These are phyloP conservation scores for Limnephilus marmoratus DNA, from an alignment of 2,888 invertebrate species.

Conservation along the genomic window DNA sequence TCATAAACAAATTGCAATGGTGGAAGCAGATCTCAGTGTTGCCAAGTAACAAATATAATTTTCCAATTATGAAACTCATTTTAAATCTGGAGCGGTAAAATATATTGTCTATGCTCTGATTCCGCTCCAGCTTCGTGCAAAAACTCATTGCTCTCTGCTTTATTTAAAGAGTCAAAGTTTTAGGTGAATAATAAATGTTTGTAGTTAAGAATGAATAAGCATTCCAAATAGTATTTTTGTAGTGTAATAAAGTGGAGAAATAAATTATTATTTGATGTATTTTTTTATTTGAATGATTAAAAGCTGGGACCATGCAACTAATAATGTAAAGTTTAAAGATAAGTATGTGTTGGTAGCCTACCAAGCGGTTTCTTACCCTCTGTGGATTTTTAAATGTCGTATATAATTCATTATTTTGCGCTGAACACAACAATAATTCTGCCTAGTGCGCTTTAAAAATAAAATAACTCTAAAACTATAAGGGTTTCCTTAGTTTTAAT, in stretches of 20 bases:
- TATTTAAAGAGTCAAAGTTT: neutral
- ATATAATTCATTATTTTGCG: neutral
- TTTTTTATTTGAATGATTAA: slow-evolving; percentile 9
- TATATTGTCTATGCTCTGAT: slow-evolving; percentile 4
- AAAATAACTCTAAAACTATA: neutral
- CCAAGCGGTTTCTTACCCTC: neutral
- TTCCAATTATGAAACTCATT: neutral
- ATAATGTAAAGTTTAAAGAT: slow-evolving; percentile 11
- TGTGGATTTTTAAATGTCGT: neutral
- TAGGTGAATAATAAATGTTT: neutral
- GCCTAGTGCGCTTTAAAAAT: neutral
- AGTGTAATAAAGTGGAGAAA: slow-evolving; percentile 5
- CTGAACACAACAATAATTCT: neutral
- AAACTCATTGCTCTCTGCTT: neutral
- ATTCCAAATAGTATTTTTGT: slow-evolving; percentile 26
- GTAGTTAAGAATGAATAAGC: neutral
- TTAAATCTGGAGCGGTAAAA: neutral
- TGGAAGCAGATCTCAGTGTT: neutral
- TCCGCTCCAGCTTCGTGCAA: neutral
- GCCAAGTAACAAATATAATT: neutral
- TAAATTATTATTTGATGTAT: neutral
- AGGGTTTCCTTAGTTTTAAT: neutral
- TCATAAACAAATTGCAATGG: neutral
- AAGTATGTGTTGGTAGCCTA: slow-evolving; percentile 11
- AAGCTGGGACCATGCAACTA: slow-evolving; percentile 29